Base-by-base conservation (phyloP, 2,113 vertebrate species). In the Dipodomys merriami region DNA sequence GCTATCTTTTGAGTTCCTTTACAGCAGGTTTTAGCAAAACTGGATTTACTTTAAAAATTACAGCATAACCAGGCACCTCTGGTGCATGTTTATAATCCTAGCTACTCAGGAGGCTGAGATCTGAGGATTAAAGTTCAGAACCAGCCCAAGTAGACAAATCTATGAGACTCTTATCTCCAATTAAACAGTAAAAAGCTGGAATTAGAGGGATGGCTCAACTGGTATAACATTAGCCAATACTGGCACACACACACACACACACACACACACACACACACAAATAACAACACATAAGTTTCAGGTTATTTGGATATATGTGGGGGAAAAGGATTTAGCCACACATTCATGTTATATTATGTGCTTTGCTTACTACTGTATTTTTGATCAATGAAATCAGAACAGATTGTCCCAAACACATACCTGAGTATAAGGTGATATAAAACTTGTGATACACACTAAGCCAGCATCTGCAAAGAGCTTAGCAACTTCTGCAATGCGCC, bases 401-500 rank as follows among this genome's bases (percentile, higher is more conserved):
- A 44, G n/a, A n/a, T 11, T 1, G 49, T 64, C 16, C 11, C 30
- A 29, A 39, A 76, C 49, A 92, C 98, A 97, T 96, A 99, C 99
- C 98, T 99, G 98, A 90, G 98, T 96, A 93, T 99, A 99, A 22
- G 99, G 99, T 18, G 99, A 99, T 96, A 99, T 99, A 94, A 99
- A 99, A 97, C 99, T 99, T 67, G 99, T 98, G 35, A 99, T 99
- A 97, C 99, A 99, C 84, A 99, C 99, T 65, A 99, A 98, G 46
- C 99, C 99, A 16, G 99, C 99, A 87, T 99, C 99, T 23, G 99
- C 99, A 96, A 99, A 99, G 95, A 99, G 98, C 95, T 99, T 99
- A 53, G 99, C 99, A 92, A 99, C 99, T 94, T 99, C 99, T 4
- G 99, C 99, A 86, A 99, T 99, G 67, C 99, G 99, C 5, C 99